phyloP scores from a whole-genome alignment of 2,797 vertebrate genomes.

The Malurus splendens region DNA sequence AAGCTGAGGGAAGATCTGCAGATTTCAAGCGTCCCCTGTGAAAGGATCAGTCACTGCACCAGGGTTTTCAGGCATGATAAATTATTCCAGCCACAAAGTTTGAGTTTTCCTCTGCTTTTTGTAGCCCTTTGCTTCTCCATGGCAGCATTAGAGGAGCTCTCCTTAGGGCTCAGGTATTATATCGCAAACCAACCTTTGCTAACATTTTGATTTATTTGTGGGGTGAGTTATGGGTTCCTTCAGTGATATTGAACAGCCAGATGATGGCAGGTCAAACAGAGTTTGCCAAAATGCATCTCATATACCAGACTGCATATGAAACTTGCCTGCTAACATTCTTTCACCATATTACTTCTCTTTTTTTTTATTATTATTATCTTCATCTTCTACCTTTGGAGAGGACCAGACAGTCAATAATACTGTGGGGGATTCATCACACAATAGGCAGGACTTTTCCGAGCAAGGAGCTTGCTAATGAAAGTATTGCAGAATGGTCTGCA shows the following conservation, averaged over 20 bases:
- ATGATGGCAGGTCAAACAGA: background rate
- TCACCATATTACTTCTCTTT: background rate
- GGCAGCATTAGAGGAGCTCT: background rate
- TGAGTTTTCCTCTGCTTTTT: background rate
- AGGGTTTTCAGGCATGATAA: constrained; percentile 23
- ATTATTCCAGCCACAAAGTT: constrained; percentile 24
- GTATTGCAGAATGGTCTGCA: background rate
- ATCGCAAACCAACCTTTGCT: background rate
- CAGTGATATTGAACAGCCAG: background rate
- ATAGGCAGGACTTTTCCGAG: background rate
- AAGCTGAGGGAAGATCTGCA: constrained; percentile 31
- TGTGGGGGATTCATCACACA: constrained; percentile 2
- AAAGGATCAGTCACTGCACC: constrained; percentile 16
- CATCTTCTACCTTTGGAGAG: background rate
- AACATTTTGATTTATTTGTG: background rate
- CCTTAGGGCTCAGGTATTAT: background rate
- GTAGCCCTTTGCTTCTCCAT: constrained; percentile 8
- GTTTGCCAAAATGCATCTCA: background rate
- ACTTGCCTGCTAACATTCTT: background rate
- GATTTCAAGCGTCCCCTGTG: background rate
- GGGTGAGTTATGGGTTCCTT: background rate
- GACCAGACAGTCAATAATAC: constrained; percentile 15
- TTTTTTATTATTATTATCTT: background rate
- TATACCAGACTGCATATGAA: background rate
- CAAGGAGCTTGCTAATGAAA: constrained; percentile 12